These are phyloP conservation scores for Calliopum simillimum DNA, from an alignment of 2,888 invertebrate species.

Conservation along the genomic window DNA sequence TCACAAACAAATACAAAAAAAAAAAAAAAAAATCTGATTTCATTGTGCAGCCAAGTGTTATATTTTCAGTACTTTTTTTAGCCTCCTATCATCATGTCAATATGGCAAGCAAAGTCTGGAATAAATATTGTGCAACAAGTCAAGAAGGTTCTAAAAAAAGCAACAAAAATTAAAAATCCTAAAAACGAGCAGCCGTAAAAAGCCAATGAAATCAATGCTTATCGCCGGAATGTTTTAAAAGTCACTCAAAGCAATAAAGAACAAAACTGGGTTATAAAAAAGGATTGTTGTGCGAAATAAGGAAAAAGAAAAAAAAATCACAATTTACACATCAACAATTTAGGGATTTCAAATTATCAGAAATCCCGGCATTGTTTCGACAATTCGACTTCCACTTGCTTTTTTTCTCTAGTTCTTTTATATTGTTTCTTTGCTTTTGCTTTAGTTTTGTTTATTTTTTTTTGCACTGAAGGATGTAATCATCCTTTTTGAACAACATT, in stretches of 20 bases:
- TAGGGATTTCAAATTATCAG: conserved; percentile 20
- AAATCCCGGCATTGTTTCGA: background rate
- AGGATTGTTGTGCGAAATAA: too few relatives aligned
- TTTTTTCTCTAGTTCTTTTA: conserved; percentile 2
- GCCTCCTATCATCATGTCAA: background rate
- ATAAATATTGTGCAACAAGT: conserved; percentile 24
- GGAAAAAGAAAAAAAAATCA: background rate
- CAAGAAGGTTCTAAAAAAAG: background rate
- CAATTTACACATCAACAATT: conserved; percentile 26
- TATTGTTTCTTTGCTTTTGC: background rate
- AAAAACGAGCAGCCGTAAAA: conserved; percentile 1
- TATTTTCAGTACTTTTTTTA: background rate
- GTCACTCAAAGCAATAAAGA: background rate
- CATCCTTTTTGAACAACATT: conserved; percentile 12
- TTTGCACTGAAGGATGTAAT: background rate
- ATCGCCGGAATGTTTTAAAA: conserved; percentile 12
- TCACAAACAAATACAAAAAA: too few relatives aligned
- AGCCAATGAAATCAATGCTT: conserved; percentile 27
- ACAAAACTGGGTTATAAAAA: background rate
- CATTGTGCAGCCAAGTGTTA: conserved; percentile 25
- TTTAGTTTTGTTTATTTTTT: background rate
- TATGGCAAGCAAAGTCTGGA: background rate
- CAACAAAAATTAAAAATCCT: conserved; percentile 30
- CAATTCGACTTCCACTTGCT: background rate
- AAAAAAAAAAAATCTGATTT: conserved; percentile 21